Base-by-base conservation (phyloP, 2,888 invertebrate species). In the Argyresthia goedartella region DNA sequence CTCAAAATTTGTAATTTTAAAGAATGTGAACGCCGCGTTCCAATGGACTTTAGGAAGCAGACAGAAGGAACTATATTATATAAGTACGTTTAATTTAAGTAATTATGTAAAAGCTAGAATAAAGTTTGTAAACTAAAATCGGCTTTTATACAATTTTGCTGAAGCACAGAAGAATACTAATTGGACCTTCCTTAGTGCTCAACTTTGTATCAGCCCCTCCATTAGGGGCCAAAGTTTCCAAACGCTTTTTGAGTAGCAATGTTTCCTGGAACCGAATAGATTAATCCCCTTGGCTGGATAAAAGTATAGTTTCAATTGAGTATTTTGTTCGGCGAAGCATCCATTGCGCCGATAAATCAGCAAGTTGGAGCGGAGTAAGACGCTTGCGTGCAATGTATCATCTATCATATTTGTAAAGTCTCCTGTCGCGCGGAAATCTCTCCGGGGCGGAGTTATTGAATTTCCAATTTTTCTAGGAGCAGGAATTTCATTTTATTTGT, bases 381-480 rank as follows among this genome's bases (percentile, higher is more conserved):
- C 14, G 16, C 34, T 49, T 49, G 55, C 47, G 49, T 25, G 52
- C 52, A 51, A 57, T 59, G 59, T 65, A 62, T 63, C 67, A 67
- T 69, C 67, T 59, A 68, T 70, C 69, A 71, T 66, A 60, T 65
- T 67, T 65, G 65, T 62, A 70, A 70, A 68, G 64, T 66, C 61
- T 57, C 58, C 60, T 58, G 61, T 61, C 64, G 60, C 56, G 57
- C 61, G 58, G 59, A 67, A 65, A 66, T 67, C 67, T 51, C 51
- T 6, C 39, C n/a, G 33, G 51, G 44, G 52, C 54, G 57, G 60
- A 67, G 66, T 73, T 73, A 73, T 74, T 73, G 71, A 75, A 75
- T 75, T 70, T 65, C 60, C 65, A 69, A 73, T 69, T 67, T 72
- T 63, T 63, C 61, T 60, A 57, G 53, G 34, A 50, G 42, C 13